These are phyloP conservation scores for Argya squamiceps DNA, from an alignment of 2,797 vertebrate genomes.

Conservation along the genomic window DNA sequence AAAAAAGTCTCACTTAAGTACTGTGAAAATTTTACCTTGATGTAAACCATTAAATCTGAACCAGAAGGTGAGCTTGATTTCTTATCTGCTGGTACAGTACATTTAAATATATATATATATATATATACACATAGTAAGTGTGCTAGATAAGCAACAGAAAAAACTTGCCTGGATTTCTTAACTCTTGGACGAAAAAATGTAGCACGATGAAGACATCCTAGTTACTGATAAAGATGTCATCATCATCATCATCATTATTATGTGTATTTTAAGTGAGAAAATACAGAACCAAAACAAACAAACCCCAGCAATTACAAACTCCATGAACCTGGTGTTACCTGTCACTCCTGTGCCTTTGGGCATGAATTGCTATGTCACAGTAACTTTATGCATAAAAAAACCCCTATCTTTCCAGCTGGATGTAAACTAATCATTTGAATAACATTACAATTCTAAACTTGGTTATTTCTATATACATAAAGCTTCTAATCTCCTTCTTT, in stretches of 20 bases:
- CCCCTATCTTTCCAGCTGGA: neutral
- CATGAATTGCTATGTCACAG: neutral
- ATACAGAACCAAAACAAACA: neutral
- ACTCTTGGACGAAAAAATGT: neutral
- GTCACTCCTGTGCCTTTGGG: neutral
- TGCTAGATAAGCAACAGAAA: neutral
- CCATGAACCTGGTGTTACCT: neutral
- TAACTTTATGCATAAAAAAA: neutral
- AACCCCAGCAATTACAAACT: neutral
- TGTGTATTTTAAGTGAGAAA: neutral
- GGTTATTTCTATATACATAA: neutral
- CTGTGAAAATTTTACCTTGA: neutral
- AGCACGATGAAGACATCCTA: neutral
- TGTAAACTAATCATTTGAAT: constrained; percentile 13
- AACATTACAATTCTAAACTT: neutral
- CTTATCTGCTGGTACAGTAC: neutral
- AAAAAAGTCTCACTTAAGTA: neutral
- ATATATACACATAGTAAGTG: neutral
- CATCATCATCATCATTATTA: neutral
- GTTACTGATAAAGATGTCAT: neutral
- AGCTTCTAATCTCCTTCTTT: neutral
- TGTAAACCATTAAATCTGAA: neutral
- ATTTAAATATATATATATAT: neutral
- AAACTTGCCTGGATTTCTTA: neutral
- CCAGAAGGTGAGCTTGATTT: neutral